Evolutionary conservation across 2,113 vertebrate species (phyloP).

Genomic region (Narcine bancroftii): DNA sequence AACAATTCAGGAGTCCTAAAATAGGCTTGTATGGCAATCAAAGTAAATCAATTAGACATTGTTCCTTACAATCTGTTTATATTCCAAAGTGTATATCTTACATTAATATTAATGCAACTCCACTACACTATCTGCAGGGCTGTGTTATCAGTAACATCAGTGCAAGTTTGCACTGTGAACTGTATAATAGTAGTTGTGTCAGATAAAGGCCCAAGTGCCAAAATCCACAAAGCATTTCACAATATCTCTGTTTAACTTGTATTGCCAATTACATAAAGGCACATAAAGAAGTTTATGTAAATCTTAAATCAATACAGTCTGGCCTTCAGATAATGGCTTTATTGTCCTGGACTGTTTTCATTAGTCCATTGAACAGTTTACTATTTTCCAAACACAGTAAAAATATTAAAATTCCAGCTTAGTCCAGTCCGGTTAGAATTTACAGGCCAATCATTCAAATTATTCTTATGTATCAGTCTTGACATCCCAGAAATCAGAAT

Average conservation of each 20-base stretch:
- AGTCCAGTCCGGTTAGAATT: no score
- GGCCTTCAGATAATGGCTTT: slow-evolving; percentile 7
- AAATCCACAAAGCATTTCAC: slow-evolving; percentile 20
- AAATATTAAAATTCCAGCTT: neutral
- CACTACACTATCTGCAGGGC: neutral
- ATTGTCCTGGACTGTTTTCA: neutral
- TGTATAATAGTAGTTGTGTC: neutral
- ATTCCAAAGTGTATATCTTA: neutral
- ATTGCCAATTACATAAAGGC: neutral
- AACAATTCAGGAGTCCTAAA: neutral
- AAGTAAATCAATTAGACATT: neutral
- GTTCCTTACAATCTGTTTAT: neutral
- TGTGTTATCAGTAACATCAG: neutral
- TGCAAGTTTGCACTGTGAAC: neutral
- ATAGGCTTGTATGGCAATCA: neutral
- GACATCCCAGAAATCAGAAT: no score
- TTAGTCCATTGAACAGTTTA: neutral
- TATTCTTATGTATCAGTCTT: no score
- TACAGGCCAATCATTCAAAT: no score
- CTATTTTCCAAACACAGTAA: neutral
- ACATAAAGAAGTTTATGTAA: neutral
- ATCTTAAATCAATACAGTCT: neutral
- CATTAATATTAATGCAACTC: neutral
- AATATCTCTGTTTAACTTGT: neutral
- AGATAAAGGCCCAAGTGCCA: neutral